Evolutionary conservation across 2,888 invertebrate species (phyloP).

Genomic region (Alloscopus bannaensis): DNA sequence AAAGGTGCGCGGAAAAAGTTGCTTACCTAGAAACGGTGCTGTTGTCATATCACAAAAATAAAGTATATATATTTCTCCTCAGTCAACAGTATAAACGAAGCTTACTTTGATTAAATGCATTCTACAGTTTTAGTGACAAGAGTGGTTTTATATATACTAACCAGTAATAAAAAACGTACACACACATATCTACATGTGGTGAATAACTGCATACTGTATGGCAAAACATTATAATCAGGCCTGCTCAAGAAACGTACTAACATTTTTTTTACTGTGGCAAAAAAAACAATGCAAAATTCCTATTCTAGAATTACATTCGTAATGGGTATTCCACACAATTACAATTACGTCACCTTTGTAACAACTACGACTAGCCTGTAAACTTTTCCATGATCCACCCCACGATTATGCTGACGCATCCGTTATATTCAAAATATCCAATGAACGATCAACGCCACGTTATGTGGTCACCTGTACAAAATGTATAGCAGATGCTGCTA

Average conservation of each 20-base stretch:
- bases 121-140: neutral
- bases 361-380: constrained; percentile 51
- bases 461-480: too few relatives aligned
- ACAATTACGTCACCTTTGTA: constrained; percentile 13
- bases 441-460: too few relatives aligned
- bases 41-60: constrained; percentile 59
- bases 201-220: constrained; percentile 10
- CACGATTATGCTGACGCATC: too few relatives aligned
- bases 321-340: neutral
- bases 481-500: too few relatives aligned
- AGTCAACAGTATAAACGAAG: constrained; percentile 39
- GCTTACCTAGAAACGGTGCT: constrained; percentile 40
- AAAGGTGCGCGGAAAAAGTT: constrained; percentile 56
- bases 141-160: neutral
- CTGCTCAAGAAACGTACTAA: too few relatives aligned
- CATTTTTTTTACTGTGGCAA: neutral
- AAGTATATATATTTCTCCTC: constrained; percentile 49
- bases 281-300: neutral
- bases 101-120: neutral
- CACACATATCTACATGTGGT: neutral
- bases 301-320: neutral
- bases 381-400: neutral
- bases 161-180: neutral
- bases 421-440: too few relatives aligned
- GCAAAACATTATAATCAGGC: constrained; percentile 22